Conservation (phyloP, 1,140 invertebrate species). For the Apis dorsata region DNA sequence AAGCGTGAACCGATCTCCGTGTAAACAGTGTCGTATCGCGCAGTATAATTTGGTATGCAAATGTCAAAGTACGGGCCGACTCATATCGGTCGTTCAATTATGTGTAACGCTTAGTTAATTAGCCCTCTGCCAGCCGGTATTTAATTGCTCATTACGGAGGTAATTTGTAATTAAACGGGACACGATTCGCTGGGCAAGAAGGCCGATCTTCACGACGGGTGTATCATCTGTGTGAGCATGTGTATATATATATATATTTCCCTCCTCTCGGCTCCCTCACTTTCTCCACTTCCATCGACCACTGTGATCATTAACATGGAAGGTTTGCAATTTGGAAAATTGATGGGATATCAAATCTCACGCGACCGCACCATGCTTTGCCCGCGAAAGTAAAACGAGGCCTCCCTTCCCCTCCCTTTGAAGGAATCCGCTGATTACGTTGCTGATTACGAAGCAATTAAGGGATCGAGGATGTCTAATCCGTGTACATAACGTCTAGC, state of each 20-base stretch:
- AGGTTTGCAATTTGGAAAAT: constrained; percentile 28
- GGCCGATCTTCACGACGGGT: constrained; percentile 8
- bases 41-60: constrained; percentile 35
- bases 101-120: constrained; percentile 49
- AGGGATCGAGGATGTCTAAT: background rate
- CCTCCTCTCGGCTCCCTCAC: background rate
- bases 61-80: constrained; percentile 32
- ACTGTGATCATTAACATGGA: constrained; percentile 18
- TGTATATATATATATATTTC: too few species aligned
- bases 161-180: constrained; percentile 48
- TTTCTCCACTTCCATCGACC: background rate
- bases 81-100: constrained; percentile 35
- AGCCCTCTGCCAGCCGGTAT: constrained; percentile 30
- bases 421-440: background rate
- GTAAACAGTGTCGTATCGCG: background rate
- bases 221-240: too few species aligned
- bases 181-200: constrained; percentile 14
- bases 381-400: background rate
- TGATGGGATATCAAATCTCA: constrained; percentile 20
- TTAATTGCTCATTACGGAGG: constrained; percentile 38
- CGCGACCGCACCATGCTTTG: background rate
- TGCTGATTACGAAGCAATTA: background rate
- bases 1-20: background rate
- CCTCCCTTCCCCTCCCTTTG: background rate
- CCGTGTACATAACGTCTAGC: too few species aligned